Evolutionary conservation across 2,888 invertebrate species (phyloP).

Genomic region (Stomorhina lunata): DNA sequence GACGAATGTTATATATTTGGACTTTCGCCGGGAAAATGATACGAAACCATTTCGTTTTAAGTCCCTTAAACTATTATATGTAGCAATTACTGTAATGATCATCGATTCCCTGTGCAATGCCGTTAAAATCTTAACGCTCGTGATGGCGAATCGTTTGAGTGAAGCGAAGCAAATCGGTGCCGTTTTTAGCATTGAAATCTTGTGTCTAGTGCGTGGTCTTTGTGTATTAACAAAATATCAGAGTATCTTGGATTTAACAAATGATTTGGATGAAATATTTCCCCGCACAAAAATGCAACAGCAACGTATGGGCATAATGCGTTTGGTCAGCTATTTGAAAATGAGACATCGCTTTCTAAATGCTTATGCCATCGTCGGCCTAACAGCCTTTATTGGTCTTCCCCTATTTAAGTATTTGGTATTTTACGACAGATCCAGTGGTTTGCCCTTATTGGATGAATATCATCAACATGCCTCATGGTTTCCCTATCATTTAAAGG

Average conservation of each 20-base stretch:
- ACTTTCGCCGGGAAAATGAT: conserved; percentile 37
- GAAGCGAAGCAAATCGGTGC: conserved; percentile 58
- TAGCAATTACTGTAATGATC: neutral
- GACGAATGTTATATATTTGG: conserved; percentile 35
- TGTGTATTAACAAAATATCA: conserved; percentile 13
- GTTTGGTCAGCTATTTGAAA: conserved; percentile 7
- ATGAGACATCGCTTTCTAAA: conserved; percentile 37
- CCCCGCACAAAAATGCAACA: conserved; percentile 26
- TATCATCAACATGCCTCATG: conserved; percentile 61
- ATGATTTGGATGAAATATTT: conserved; percentile 53
- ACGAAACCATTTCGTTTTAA: conserved; percentile 36
- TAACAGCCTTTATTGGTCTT: conserved; percentile 13
- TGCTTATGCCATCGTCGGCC: neutral
- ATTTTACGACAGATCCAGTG: conserved; percentile 25
- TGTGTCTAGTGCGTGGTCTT: conserved; percentile 49
- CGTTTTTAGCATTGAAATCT: conserved; percentile 40
- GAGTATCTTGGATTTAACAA: conserved; percentile 33
- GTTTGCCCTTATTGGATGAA: conserved; percentile 38
- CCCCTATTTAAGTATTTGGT: conserved; percentile 41
- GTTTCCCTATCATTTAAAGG: conserved; percentile 55
- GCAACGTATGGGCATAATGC: conserved; percentile 26
- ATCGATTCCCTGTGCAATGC: conserved; percentile 42
- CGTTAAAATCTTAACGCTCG: neutral
- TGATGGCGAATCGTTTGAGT: conserved; percentile 26
- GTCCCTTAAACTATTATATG: conserved; percentile 7